Conservation (phyloP, 2,113 vertebrate genomes). For the Dissostichus mawsoni region DNA sequence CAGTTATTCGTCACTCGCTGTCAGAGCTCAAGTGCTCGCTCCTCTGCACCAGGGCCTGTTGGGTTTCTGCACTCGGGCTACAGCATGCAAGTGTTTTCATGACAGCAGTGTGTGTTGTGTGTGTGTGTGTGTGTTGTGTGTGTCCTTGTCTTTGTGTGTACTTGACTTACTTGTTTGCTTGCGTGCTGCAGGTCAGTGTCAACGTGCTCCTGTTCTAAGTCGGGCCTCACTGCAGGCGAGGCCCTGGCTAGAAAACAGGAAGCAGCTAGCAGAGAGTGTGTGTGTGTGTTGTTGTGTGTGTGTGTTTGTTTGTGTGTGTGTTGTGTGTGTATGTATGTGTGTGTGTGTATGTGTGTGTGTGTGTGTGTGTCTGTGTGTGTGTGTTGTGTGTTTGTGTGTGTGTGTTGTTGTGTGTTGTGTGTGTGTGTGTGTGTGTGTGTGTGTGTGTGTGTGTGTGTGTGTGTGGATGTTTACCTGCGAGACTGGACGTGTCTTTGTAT, state of each 20-base stretch:
- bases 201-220: conserved; percentile 52
- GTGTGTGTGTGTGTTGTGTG: background rate
- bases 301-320: no score
- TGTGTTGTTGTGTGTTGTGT: no score
- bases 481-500: conserved; percentile 7
- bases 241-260: conserved; percentile 49
- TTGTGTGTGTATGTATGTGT: background rate
- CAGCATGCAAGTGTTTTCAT: conserved; percentile 17
- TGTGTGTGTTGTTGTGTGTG: background rate
- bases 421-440: no score
- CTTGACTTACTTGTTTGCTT: conserved; percentile 15
- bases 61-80: background rate
- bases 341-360: no score
- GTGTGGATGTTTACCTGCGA: conserved; percentile 10
- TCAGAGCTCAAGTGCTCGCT: conserved; percentile 63
- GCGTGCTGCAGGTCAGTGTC: conserved; percentile 36
- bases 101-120: background rate
- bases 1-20: conserved; percentile 76
- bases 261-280: conserved; percentile 33
- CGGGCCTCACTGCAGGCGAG: conserved; percentile 45
- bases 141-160: conserved; percentile 11
- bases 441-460: no score
- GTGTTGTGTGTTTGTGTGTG: no score
- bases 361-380: no score
- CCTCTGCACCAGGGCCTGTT: conserved; percentile 47